Base-by-base conservation (phyloP, 2,113 vertebrate genomes). In the Nothoprocta perdicaria region DNA sequence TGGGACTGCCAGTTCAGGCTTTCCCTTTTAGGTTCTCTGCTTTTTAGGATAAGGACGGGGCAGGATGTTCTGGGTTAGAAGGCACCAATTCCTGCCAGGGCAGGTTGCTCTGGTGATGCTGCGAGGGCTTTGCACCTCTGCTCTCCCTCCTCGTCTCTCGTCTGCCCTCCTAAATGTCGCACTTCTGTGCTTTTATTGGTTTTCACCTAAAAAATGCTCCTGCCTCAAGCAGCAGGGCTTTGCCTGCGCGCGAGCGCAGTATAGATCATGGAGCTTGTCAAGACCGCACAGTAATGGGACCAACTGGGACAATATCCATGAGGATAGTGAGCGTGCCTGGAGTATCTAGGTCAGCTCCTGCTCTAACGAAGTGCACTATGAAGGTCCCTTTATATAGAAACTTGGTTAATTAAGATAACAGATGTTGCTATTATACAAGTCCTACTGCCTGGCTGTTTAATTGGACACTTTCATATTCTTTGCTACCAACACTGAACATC, bases 371-470 rank as follows among this genome's bases (percentile, higher is more conserved):
- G 85, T 61, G 84, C 86, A 84, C 82, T 40, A 14, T 4, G 69
- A 91, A 84, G 76, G 82, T 31, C 27, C 88, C 90, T 96, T 92
- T 65, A 50, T 35, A 84, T 58, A 94, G 94, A 69, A 95, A 95
- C 95, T 96, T 92, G 95, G 89, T 97, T 97, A 96, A 97, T 98
- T 97, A 98, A 94, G 96, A 90, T 97, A 97, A 98, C 96, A 97
- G 96, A 97, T 97, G 97, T 83, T 93, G 92, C 92, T 77, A 86
- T 94, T 96, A 85, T 57, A 84, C 29, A 55, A 91, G 92, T 90
- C 95, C 83, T 69, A 78, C 91, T 6, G 80, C 96, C 95, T 79
- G 82, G 29, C 45, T 84, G 72, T 94, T 97, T 97, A 97, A 97
- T 97, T 96, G 97, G 96, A 91, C 92, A 88, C 92, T 94, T 95